Base-by-base conservation (phyloP, 1,140 invertebrate species). In the Sycobia sp. region DNA sequence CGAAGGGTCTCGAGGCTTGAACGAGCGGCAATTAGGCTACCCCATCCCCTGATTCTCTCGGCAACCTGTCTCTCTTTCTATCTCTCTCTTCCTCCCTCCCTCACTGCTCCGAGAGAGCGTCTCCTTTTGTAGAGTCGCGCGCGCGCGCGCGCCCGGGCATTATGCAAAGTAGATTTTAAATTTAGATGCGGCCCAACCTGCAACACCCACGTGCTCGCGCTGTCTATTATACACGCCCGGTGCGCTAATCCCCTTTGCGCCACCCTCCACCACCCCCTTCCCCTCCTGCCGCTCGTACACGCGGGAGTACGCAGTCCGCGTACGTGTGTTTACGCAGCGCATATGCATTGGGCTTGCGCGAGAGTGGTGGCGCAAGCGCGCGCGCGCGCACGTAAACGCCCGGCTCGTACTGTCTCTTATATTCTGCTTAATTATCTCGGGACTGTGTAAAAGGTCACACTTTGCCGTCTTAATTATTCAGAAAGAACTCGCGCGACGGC, bases 101-200 rank as follows among this genome's bases (percentile, higher is more conserved):
- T n/a, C n/a, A n/a, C n/a, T n/a, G n/a, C n/a, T n/a, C n/a, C n/a
- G n/a, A n/a, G n/a, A n/a, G n/a, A n/a, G n/a, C n/a, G n/a, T n/a
- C n/a, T n/a, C n/a, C n/a, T n/a, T n/a, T n/a, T n/a, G n/a, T n/a
- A n/a, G n/a, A n/a, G n/a, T n/a, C n/a, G n/a, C n/a, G n/a, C n/a
- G n/a, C n/a, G n/a, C n/a, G n/a, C n/a, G n/a, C n/a, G n/a, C n/a
- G 72, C 44, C 60, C 67, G 66, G 72, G 71, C 71, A 80, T 82
- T 82, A 81, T 82, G 79, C 76, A 80, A 80, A 82, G 68, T 69
- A 79, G 74, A 81, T 82, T 81, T 81, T 80, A 81, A 80, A 82
- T 82, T 82, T 73, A 79, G 76, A 82, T 78, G 77, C 38, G 54
- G 67, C 70, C 70, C 70, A 69, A 70, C 71, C 62, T 65, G 64